Evolutionary conservation across 2,113 vertebrate species (phyloP).

Genomic region (Athene cunicularia): DNA sequence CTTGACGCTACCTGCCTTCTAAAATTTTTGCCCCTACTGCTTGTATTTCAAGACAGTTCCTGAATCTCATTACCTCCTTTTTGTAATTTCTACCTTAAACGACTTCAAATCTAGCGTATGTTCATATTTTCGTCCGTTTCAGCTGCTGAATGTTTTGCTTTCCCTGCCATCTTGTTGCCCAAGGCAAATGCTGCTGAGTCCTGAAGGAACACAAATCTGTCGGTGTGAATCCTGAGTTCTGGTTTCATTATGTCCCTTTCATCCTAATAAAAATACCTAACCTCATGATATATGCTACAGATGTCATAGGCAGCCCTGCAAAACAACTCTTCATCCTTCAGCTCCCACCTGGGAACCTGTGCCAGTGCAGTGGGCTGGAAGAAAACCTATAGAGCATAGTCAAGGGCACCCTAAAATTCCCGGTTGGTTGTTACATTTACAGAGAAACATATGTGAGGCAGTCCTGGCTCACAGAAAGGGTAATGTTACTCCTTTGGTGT

Average conservation of each 20-base stretch:
- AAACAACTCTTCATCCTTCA: background rate
- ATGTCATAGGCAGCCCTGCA: background rate
- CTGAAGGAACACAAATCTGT: background rate
- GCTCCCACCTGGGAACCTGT: background rate
- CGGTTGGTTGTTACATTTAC: background rate
- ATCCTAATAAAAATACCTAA: background rate
- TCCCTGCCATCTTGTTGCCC: slow-evolving; percentile 6
- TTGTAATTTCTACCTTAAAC: background rate
- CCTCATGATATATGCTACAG: background rate
- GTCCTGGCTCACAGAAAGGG: background rate
- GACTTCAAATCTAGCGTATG: background rate
- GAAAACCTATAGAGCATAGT: background rate
- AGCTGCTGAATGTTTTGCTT: slow-evolving; percentile 2
- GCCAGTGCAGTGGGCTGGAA: background rate
- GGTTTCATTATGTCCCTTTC: background rate
- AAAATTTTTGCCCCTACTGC: background rate
- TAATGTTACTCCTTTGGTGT: fast-evolving
- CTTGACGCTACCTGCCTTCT: background rate
- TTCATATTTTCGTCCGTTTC: background rate
- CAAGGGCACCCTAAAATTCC: background rate
- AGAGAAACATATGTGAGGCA: background rate
- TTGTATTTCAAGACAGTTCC: background rate
- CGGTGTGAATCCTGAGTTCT: background rate
- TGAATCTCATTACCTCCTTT: background rate
- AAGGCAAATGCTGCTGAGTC: background rate